These are phyloP conservation scores for Rhabdomys dilectus DNA, from an alignment of 2,113 vertebrate species.

Conservation along the genomic window DNA sequence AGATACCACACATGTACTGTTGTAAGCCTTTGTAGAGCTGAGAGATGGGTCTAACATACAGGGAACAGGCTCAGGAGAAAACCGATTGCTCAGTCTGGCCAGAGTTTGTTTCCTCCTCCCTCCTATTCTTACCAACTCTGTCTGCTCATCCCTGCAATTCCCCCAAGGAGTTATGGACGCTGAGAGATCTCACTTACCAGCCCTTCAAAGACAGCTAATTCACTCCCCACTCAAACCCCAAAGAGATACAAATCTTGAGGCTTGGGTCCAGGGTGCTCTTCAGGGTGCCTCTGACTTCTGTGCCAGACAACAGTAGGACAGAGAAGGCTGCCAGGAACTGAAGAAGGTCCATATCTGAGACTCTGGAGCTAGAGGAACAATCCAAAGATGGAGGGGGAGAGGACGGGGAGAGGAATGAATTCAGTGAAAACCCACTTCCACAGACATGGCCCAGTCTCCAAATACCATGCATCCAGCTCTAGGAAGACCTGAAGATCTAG, in stretches of 20 bases:
- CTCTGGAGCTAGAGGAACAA: slow-evolving; percentile 62
- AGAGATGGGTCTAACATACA: neutral
- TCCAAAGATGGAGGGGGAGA: neutral
- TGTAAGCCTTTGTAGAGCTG: neutral
- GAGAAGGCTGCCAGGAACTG: slow-evolving; percentile 87
- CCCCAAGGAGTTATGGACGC: neutral
- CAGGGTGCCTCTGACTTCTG: slow-evolving; percentile 84
- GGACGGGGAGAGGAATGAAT: neutral
- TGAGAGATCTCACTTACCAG: neutral
- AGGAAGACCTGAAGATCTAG: neutral
- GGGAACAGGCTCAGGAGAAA: neutral
- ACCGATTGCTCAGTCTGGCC: neutral
- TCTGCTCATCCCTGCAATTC: neutral
- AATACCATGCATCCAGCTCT: neutral
- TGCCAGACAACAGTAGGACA: slow-evolving; percentile 82
- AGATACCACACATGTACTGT: neutral
- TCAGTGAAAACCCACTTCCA: neutral
- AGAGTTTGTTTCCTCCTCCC: neutral
- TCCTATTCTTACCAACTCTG: neutral
- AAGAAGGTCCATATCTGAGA: slow-evolving; percentile 88
- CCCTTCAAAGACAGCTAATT: neutral
- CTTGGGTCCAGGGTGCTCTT: slow-evolving; percentile 90
- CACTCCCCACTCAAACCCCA: slow-evolving; percentile 1
- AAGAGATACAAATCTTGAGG: slow-evolving; percentile 98
- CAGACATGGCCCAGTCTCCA: neutral